phyloP scores from a whole-genome alignment of 2,113 vertebrate genomes.

The Illadopsis cleaveri region DNA sequence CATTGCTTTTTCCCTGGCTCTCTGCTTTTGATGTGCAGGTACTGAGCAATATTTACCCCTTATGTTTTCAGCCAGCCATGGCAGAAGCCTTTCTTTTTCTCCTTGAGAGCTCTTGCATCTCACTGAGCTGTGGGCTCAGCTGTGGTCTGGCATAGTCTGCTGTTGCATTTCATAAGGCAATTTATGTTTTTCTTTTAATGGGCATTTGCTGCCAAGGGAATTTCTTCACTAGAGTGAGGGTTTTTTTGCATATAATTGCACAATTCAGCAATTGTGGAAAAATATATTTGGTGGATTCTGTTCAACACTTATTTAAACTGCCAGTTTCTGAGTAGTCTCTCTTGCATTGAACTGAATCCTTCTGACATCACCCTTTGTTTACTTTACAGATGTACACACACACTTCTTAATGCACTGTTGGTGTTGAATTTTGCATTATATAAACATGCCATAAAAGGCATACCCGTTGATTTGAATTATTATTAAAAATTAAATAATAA shows the following conservation, averaged over 20 bases:
- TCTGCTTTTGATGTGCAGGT: not conserved
- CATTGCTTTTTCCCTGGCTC: not conserved
- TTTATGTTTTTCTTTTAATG: not conserved
- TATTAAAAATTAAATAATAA: not conserved
- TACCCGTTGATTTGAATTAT: not conserved
- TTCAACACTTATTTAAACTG: not conserved
- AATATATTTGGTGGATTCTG: not conserved
- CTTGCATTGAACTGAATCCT: not conserved
- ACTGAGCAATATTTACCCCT: not conserved
- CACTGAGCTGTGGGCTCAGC: accelerated
- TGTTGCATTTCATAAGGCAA: not conserved
- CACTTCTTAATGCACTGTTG: not conserved
- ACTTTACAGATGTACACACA: not conserved
- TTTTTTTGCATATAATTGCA: not conserved
- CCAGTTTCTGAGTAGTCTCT: not conserved
- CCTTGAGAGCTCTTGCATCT: not conserved
- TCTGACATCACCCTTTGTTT: not conserved
- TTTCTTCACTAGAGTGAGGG: not conserved
- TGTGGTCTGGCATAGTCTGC: not conserved
- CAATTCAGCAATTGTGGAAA: not conserved
- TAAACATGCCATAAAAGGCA: not conserved
- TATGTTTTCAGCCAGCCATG: not conserved
- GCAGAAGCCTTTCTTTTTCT: not conserved
- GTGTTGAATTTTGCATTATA: not conserved
- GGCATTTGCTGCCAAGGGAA: not conserved